Evolutionary conservation across 2,888 invertebrate species (phyloP).

Genomic region (Pseudococcus jackbeardsleyi): DNA sequence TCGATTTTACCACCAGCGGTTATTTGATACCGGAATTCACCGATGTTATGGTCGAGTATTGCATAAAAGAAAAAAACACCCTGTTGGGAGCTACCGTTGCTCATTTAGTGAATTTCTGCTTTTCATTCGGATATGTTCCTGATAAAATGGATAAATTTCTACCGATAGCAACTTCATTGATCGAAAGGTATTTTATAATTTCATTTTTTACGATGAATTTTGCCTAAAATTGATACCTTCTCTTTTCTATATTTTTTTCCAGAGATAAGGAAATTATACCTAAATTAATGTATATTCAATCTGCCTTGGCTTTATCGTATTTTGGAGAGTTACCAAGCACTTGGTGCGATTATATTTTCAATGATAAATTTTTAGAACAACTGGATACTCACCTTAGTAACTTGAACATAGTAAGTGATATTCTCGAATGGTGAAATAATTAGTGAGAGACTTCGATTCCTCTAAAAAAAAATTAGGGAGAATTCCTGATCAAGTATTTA

Average conservation of each 20-base stretch:
- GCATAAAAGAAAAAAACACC: conserved; percentile 58
- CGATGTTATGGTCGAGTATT: conserved; percentile 59
- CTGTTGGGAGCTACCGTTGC: conserved; percentile 58
- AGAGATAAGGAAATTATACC: conserved; percentile 75
- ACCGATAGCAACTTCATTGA: neutral
- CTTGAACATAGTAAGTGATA: conserved; percentile 23
- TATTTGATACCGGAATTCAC: conserved; percentile 59
- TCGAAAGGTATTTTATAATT: neutral
- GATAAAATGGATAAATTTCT: conserved; percentile 59
- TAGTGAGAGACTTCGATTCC: too few relatives aligned
- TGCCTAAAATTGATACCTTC: too few relatives aligned
- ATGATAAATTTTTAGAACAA: conserved; percentile 74
- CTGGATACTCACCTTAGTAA: conserved; percentile 71
- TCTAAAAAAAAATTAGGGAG: too few relatives aligned
- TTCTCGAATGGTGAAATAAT: too few relatives aligned
- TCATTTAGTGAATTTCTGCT: conserved; percentile 60
- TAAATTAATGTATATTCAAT: conserved; percentile 73
- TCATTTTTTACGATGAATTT: too few relatives aligned
- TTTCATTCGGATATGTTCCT: conserved; percentile 57
- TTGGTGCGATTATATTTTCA: conserved; percentile 74
- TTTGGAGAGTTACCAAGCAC: conserved; percentile 73
- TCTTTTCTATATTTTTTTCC: conserved; percentile 67
- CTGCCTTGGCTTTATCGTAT: conserved; percentile 73
- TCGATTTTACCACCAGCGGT: conserved; percentile 55
- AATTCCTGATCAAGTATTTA: too few relatives aligned